Evolutionary conservation across 1,140 invertebrate genomes (phyloP), one percentile per base, ranked within the genome.

Genomic region (Lordiphosa mommai): DNA sequence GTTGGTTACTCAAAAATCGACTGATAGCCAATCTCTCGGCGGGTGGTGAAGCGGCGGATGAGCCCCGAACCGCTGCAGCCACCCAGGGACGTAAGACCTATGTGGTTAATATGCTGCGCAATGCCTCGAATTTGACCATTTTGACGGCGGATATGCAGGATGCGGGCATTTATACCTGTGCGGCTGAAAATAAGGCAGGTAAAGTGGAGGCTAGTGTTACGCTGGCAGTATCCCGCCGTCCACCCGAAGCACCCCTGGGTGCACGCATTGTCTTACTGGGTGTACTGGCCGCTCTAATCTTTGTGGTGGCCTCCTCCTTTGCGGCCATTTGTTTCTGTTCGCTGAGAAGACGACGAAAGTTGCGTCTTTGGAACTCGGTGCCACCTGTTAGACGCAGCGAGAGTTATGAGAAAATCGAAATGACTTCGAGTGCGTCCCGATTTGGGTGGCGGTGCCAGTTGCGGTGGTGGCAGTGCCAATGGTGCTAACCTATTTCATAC

Each of bases 161-260:
- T 87, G 91, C 93, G 13, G 94, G 94, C 17, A 89, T 92, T 9
- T 95, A 95, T 85, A 92, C 91, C 5, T 96, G 95, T 76, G 91
- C 91, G 13, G 94, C 94, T 0, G 93, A 94, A 84, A 96, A 95
- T 84, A 92, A 93, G 88, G 95, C 94, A 5, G 94, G 94, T 0
- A 92, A 91, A 67, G 92, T 92, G 1, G 92, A 94, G 86, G 92
- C 92, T 27, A 92, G 92, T 68, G 92, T 95, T 13, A 94, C 92
- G 33, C 89, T 96, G 53, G 90, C 91, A 1, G 92, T 96, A 29
- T 91, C 92, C 10, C 91, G 91, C 10, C 87, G 80, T 0, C 85
- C 88, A 7, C 72, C 89, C 7, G 86, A 91, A 59, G 88, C 76
- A 3, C 79, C 89, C 6, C 72, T 92, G 48, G 91, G 91, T 56